Evolutionary conservation across 2,113 vertebrate species (phyloP).

Genomic region (Hypomesus transpacificus): DNA sequence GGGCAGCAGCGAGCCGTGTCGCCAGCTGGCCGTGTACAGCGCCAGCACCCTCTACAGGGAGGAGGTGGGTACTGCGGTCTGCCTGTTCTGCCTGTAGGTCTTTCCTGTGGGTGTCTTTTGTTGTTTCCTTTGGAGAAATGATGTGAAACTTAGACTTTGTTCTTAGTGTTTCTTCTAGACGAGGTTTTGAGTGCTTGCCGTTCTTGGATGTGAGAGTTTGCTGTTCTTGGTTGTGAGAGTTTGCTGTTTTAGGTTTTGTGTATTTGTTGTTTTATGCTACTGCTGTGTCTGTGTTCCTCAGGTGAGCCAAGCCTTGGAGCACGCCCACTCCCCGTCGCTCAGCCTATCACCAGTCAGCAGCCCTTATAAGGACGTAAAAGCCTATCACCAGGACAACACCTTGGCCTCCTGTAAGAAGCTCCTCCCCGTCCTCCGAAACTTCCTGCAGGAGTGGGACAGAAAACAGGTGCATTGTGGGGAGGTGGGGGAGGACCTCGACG

Average conservation of each 20-base stretch:
- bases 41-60: conserved; percentile 44
- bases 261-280: neutral
- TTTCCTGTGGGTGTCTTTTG: neutral
- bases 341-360: conserved; percentile 60
- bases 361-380: conserved; percentile 58
- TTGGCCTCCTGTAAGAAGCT: conserved; percentile 75
- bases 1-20: conserved; percentile 60
- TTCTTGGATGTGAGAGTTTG: neutral
- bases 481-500: conserved; percentile 32
- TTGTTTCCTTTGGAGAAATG: neutral
- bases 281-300: conserved; percentile 33
- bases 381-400: conserved; percentile 76
- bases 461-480: conserved; percentile 20
- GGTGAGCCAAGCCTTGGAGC: conserved; percentile 73
- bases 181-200: too few species aligned
- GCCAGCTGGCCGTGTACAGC: conserved; percentile 77
- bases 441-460: conserved; percentile 55
- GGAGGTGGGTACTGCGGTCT: conserved; percentile 50
- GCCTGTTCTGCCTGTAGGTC: neutral
- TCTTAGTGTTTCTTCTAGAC: too few species aligned
- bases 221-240: neutral
- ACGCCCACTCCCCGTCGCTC: conserved; percentile 55
- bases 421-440: conserved; percentile 72
- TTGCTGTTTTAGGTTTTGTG: neutral
- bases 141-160: too few species aligned